These are phyloP conservation scores for Magallana nippona DNA, from an alignment of 2,888 invertebrate genomes.

Conservation along the genomic window DNA sequence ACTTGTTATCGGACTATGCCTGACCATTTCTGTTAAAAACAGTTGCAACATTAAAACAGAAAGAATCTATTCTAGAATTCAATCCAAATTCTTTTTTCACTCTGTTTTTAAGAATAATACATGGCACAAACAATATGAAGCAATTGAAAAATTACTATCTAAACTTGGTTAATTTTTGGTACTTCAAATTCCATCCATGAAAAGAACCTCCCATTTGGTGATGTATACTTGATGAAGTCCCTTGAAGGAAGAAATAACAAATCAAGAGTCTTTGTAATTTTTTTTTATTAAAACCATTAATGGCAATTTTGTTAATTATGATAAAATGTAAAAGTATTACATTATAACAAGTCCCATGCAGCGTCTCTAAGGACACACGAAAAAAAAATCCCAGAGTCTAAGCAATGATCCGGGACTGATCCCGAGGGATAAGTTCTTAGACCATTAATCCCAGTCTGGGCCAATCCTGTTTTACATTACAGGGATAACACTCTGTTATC, in stretches of 20 bases:
- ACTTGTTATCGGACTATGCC: too few relatives aligned
- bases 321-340: constrained; percentile 40
- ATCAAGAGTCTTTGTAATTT: background rate
- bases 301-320: constrained; percentile 38
- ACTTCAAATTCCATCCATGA: too few relatives aligned
- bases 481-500: constrained; percentile 10
- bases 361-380: constrained; percentile 1
- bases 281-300: constrained; percentile 38
- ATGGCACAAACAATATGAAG: too few relatives aligned
- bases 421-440: background rate
- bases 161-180: too few relatives aligned
- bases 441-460: background rate
- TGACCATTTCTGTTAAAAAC: too few relatives aligned
- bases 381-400: constrained; percentile 7
- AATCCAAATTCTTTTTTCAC: too few relatives aligned
- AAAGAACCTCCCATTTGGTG: background rate
- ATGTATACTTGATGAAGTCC: too few relatives aligned
- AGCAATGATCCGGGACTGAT: background rate
- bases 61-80: too few relatives aligned
- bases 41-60: too few relatives aligned
- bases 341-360: constrained; percentile 6
- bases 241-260: background rate
- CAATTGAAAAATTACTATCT: too few relatives aligned
- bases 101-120: too few relatives aligned
- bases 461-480: background rate